Evolutionary conservation across 2,113 vertebrate species (phyloP).

Genomic region (Myanophis thanlyinensis): DNA sequence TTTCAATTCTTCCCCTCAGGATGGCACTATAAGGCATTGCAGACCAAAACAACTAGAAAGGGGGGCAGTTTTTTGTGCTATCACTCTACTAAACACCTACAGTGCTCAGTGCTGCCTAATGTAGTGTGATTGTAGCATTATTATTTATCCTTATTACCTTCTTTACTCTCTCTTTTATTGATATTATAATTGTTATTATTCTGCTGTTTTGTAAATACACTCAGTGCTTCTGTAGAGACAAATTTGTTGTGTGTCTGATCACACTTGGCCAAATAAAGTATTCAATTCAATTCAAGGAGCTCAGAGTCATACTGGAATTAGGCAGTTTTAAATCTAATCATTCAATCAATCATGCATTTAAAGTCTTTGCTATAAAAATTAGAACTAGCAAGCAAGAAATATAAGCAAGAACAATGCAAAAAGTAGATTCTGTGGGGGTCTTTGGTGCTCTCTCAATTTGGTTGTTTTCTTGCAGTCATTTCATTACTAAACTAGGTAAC

Average conservation of each 20-base stretch:
- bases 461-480: neutral
- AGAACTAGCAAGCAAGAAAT: neutral
- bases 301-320: neutral
- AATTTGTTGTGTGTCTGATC: neutral
- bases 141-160: neutral
- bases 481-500: neutral
- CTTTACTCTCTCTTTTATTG: neutral
- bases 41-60: no score
- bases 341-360: neutral
- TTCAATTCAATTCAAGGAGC: neutral
- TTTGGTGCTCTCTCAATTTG: neutral
- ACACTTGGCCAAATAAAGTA: neutral
- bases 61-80: neutral
- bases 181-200: neutral
- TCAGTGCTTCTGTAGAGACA: neutral
- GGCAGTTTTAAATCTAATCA: neutral
- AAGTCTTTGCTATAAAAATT: neutral
- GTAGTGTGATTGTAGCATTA: neutral
- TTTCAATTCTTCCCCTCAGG: neutral
- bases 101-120: neutral
- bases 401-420: neutral
- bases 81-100: neutral
- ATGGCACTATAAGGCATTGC: neutral
- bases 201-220: neutral
- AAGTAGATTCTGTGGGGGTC: neutral